phyloP scores from a whole-genome alignment of 2,888 invertebrate species.

The Villa cingulata region DNA sequence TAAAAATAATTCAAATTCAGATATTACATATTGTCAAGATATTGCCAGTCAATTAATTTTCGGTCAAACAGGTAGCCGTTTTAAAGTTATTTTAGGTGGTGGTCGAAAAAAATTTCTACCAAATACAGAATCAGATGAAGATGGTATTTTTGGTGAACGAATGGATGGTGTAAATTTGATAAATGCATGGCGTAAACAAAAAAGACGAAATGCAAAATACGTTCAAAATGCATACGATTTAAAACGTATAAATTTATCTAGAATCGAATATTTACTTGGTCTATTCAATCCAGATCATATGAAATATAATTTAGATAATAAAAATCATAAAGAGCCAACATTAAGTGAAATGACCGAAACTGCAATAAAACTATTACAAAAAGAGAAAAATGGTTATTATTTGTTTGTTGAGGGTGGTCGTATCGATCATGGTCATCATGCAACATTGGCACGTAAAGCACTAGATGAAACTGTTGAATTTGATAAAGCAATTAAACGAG shows the following conservation, averaged over 20 bases:
- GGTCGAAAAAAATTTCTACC: conserved; percentile 26
- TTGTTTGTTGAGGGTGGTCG: conserved; percentile 58
- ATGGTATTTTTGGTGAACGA: conserved; percentile 37
- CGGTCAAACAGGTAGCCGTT: conserved; percentile 48
- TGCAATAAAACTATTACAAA: conserved; percentile 56
- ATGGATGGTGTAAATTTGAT: conserved; percentile 52
- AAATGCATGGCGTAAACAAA: conserved; percentile 43
- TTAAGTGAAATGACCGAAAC: conserved; percentile 68
- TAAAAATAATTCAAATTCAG: conserved; percentile 36
- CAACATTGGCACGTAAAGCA: conserved; percentile 26
- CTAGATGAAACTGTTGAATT: conserved; percentile 47
- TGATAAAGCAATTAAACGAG: conserved; percentile 53
- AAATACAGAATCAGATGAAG: conserved; percentile 36
- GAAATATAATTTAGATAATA: conserved; percentile 38
- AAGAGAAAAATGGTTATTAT: conserved; percentile 55
- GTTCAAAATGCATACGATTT: conserved; percentile 22
- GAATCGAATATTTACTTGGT: conserved; percentile 44
- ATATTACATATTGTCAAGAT: conserved; percentile 44
- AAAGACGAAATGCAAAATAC: conserved; percentile 19
- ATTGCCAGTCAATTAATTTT: conserved; percentile 58
- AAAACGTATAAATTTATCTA: conserved; percentile 27
- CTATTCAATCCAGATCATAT: conserved; percentile 42
- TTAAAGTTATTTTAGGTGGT: conserved; percentile 46
- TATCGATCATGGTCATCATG: conserved; percentile 32
- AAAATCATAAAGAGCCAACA: conserved; percentile 39